phyloP scores from a whole-genome alignment of 2,888 invertebrate species.

The Anticlea derivata region DNA sequence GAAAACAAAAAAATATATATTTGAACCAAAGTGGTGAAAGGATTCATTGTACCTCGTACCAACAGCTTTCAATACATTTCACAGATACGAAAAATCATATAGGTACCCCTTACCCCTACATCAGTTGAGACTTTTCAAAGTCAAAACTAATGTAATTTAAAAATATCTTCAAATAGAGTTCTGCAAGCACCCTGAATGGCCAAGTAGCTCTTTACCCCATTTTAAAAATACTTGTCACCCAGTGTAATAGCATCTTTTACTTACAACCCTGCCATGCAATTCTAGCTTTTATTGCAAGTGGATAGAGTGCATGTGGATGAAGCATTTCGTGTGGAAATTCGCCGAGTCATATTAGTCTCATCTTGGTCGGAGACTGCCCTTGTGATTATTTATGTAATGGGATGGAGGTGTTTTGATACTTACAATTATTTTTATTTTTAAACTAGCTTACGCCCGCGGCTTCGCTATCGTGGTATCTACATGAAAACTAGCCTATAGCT shows the following conservation, averaged over 20 bases:
- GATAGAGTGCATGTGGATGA: slow-evolving; percentile 10
- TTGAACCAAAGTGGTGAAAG: no score
- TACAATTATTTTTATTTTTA: slow-evolving; percentile 17
- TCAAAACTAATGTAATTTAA: background rate
- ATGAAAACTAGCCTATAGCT: no score
- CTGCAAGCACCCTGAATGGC: slow-evolving; percentile 21
- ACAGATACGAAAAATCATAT: no score
- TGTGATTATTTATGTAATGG: slow-evolving; percentile 58
- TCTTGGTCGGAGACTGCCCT: slow-evolving; percentile 66
- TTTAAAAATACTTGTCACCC: slow-evolving; percentile 40
- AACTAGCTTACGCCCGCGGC: no score
- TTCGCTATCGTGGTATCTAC: no score
- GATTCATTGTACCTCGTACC: no score
- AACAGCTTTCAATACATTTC: no score
- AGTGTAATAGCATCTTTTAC: slow-evolving; percentile 30
- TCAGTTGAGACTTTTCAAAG: slow-evolving; percentile 1
- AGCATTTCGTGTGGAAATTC: slow-evolving; percentile 47
- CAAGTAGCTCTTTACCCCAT: slow-evolving; percentile 27
- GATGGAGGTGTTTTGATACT: slow-evolving; percentile 50
- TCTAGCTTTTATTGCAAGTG: slow-evolving; percentile 18
- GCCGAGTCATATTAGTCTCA: slow-evolving; percentile 78
- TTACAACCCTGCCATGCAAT: slow-evolving; percentile 13
- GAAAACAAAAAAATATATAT: no score
- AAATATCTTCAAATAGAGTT: slow-evolving; percentile 12
- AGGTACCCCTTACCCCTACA: no score